Evolutionary conservation across 1,140 invertebrate species (phyloP).

Genomic region (Aphelinus certus): DNA sequence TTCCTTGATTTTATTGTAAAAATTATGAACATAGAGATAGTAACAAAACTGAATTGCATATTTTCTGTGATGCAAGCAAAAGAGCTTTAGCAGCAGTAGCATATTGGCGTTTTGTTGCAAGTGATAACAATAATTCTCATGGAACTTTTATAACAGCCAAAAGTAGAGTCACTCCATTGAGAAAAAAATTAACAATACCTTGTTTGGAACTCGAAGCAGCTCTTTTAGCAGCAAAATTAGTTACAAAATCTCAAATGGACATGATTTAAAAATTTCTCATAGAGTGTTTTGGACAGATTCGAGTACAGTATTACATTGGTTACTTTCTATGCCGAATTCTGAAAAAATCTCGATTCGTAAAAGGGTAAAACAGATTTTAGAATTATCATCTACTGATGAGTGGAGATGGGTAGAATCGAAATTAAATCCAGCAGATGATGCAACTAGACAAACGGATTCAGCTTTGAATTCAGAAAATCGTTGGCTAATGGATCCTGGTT

Average conservation of each 20-base stretch:
- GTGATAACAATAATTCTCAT: neutral
- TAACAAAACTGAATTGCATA: neutral
- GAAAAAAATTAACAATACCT: neutral
- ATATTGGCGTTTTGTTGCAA: neutral
- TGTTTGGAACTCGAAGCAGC: constrained; percentile 10
- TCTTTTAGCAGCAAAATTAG: neutral
- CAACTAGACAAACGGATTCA: neutral
- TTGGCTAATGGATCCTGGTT: neutral
- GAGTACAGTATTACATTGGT: neutral
- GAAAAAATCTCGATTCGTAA: neutral
- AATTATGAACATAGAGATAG: neutral
- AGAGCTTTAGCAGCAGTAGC: neutral
- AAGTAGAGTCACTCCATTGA: neutral
- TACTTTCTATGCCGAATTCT: neutral
- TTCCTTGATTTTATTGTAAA: neutral
- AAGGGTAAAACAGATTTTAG: neutral
- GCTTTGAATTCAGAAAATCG: neutral
- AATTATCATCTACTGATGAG: neutral
- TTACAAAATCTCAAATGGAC: neutral
- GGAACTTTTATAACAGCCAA: neutral
- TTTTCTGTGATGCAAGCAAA: constrained; percentile 4
- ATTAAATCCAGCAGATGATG: neutral
- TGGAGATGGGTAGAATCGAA: constrained; percentile 11
- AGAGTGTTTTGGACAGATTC: constrained; percentile 1
- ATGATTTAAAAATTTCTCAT: neutral